phyloP scores from a whole-genome alignment of 1,140 invertebrate species.

The Amphibalanus amphitrite region DNA sequence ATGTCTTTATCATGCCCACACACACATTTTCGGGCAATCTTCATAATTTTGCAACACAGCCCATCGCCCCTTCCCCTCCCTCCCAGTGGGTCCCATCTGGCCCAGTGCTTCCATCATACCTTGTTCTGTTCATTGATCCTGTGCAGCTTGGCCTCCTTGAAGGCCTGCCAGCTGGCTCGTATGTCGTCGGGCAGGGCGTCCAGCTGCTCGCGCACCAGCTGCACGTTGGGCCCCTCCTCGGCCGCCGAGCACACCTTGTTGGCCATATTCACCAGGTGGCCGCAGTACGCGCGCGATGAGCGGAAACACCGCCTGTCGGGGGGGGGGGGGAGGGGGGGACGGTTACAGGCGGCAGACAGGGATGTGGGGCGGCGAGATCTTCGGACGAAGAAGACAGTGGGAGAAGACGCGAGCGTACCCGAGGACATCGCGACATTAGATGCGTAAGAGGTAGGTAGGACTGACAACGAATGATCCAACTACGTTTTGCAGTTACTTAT shows the following conservation, averaged over 20 bases:
- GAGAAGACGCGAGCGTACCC: too few species aligned
- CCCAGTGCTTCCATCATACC: too few species aligned
- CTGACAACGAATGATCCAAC: too few species aligned
- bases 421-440: too few species aligned
- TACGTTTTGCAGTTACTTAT: too few species aligned
- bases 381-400: too few species aligned
- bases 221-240: slow-evolving; percentile 21
- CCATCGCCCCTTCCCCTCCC: too few species aligned
- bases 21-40: too few species aligned
- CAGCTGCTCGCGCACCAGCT: not conserved
- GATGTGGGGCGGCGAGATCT: not conserved
- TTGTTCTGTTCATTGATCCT: not conserved
- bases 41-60: too few species aligned
- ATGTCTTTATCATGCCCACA: too few species aligned
- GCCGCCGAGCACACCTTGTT: slow-evolving; percentile 36
- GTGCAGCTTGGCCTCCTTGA: not conserved
- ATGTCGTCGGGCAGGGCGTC: not conserved
- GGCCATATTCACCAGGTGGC: slow-evolving; percentile 52
- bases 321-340: not conserved
- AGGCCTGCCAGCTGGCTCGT: not conserved
- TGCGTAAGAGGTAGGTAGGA: too few species aligned
- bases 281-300: slow-evolving; percentile 38
- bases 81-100: too few species aligned
- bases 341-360: not conserved
- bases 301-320: not conserved